These are phyloP conservation scores for Volucella bombylans DNA, from an alignment of 2,888 invertebrate species.

Conservation along the genomic window DNA sequence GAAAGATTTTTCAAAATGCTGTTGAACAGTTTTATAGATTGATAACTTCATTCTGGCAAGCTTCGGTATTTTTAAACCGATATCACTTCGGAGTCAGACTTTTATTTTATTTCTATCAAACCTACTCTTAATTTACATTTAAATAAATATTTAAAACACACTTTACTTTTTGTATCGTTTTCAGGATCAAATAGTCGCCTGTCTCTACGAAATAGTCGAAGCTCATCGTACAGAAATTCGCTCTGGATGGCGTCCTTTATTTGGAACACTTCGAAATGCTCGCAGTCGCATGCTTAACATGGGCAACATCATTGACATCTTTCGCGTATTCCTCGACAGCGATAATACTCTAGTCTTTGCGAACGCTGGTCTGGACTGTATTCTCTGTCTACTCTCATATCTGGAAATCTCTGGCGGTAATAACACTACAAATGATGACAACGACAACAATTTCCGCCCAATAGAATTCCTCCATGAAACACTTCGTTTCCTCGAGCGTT, in stretches of 20 bases:
- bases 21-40: too few species aligned
- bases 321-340: conserved; percentile 95
- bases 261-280: conserved; percentile 95
- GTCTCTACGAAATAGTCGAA: conserved; percentile 97
- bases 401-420: conserved; percentile 84
- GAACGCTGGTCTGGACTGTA: conserved; percentile 96
- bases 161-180: conserved; percentile 74
- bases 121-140: too few species aligned
- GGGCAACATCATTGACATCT: conserved; percentile 92
- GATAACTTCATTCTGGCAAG: too few species aligned
- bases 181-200: conserved; percentile 94
- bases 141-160: too few species aligned
- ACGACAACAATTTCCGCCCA: conserved; percentile 83
- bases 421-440: conserved; percentile 83
- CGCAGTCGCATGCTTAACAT: conserved; percentile 85
- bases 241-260: conserved; percentile 97
- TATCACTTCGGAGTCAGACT: too few species aligned
- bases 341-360: conserved; percentile 96
- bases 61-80: too few species aligned
- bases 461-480: conserved; percentile 86
- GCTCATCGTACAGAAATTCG: conserved; percentile 95
- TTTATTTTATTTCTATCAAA: too few species aligned
- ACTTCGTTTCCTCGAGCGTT: conserved; percentile 91
- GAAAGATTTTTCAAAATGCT: too few species aligned
- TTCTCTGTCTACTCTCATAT: conserved; percentile 91